Percentiles rank a stretch among this genome's conserved stretches.
Evolutionary conservation across 2,113 vertebrate species (phyloP).

Genomic region (Microcebus lehilahytsara): DNA sequence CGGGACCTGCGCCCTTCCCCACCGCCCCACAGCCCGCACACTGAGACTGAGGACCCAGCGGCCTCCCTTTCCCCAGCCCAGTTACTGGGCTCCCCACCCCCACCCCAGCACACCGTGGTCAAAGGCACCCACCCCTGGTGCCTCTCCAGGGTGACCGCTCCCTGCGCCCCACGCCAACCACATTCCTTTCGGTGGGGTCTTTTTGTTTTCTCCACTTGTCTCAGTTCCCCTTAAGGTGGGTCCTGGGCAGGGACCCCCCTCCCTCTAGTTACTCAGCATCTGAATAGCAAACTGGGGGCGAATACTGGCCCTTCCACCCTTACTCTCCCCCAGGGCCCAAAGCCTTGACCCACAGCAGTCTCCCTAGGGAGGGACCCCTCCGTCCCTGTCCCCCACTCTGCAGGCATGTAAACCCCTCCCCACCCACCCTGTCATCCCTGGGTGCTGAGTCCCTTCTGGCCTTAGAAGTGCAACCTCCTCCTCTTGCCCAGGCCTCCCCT

Average conservation of each 20-base stretch:
- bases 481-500: not conserved
- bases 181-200: not conserved
- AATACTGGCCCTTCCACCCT: not conserved
- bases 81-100: not conserved
- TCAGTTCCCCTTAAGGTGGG: not conserved
- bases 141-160: not conserved
- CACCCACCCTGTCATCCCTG: no score
- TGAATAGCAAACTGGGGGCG: not conserved
- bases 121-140: not conserved
- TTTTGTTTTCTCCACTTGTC: not conserved
- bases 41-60: not conserved
- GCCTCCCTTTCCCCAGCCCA: not conserved
- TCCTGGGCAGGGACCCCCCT: not conserved
- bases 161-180: not conserved
- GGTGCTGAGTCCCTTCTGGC: not conserved
- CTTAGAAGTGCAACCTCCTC: not conserved
- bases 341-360: not conserved
- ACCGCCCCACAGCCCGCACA: not conserved
- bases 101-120: not conserved
- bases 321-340: not conserved
- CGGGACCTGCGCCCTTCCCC: not conserved
- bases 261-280: not conserved
- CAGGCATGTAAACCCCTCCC: not conserved
- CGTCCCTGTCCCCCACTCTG: not conserved
- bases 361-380: not conserved